Evolutionary conservation across 37 sponge, comb jelly and placozoan species (phyloP).

Genomic region (Petrosia ficiformis): DNA sequence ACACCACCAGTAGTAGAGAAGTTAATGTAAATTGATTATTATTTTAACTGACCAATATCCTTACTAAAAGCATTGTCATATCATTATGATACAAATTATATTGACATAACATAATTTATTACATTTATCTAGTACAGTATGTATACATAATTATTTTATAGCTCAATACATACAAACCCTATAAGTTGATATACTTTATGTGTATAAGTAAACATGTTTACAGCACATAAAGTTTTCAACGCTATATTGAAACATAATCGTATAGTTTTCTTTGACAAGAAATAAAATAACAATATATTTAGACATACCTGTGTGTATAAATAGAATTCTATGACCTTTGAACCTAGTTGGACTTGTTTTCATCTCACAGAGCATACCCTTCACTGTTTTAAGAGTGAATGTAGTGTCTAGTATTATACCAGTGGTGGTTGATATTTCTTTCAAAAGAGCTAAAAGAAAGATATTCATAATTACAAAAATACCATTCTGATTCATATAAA

Average conservation of each 20-base stretch:
- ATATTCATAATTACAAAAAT: neutral
- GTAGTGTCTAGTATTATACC: constrained; percentile 77
- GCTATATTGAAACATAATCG: too few relatives aligned
- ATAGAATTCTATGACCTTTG: constrained; percentile 68
- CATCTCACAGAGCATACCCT: constrained; percentile 82
- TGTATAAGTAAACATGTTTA: too few relatives aligned
- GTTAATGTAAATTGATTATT: too few relatives aligned
- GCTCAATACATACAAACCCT: too few relatives aligned
- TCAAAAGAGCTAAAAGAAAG: neutral
- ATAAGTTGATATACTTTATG: too few relatives aligned
- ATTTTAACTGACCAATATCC: too few relatives aligned
- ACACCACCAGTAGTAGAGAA: too few relatives aligned
- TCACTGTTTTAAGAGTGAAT: constrained; percentile 82
- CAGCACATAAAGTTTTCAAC: too few relatives aligned
- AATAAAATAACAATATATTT: neutral
- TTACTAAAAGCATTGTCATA: too few relatives aligned
- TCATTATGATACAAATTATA: too few relatives aligned
- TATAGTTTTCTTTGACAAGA: too few relatives aligned
- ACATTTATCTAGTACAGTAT: neutral
- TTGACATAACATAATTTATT: neutral
- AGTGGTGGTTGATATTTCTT: constrained; percentile 41
- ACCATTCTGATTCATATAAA: neutral
- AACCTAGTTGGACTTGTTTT: constrained; percentile 58
- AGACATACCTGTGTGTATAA: constrained; percentile 85
- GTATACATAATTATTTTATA: neutral